A percentile compares a stretch with the other conserved stretches of the same genome.
Evolutionary conservation across 1,140 invertebrate species (phyloP).

Genomic region (Drosophila hydei): DNA sequence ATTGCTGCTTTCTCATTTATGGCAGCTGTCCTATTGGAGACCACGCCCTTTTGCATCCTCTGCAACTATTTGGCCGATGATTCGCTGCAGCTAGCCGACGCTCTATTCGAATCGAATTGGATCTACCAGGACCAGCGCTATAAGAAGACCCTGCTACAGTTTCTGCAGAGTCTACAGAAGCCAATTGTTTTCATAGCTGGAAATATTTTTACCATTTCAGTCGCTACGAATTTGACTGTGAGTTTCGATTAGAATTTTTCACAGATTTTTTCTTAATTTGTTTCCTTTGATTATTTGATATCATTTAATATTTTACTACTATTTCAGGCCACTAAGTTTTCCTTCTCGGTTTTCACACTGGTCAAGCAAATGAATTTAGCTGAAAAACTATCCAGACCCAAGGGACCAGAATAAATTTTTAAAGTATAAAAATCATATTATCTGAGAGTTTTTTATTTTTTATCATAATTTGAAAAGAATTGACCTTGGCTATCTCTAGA

Average conservation of each 20-base stretch:
- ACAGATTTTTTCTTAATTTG: no score
- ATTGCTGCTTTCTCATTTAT: conserved; percentile 56
- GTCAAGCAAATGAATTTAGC: conserved; percentile 74
- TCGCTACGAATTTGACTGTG: conserved; percentile 68
- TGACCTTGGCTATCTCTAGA: no score
- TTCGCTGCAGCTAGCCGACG: conserved; percentile 51
- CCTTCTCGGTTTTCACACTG: conserved; percentile 69
- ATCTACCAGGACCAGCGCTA: conserved; percentile 53
- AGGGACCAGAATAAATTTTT: conserved; percentile 2
- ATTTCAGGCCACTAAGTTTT: conserved; percentile 66
- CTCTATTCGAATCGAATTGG: conserved; percentile 66
- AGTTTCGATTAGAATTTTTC: no score
- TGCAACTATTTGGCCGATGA: conserved; percentile 68
- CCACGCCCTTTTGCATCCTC: conserved; percentile 68
- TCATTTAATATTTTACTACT: not conserved
- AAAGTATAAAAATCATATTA: not conserved
- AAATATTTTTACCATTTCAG: conserved; percentile 62
- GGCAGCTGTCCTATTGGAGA: conserved; percentile 61
- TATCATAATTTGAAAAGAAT: no score
- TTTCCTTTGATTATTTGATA: not conserved
- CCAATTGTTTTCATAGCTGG: conserved; percentile 70
- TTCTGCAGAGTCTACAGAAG: conserved; percentile 58
- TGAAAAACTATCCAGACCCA: conserved; percentile 43
- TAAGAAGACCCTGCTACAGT: conserved; percentile 53
- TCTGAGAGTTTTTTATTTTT: not conserved